Conservation (phyloP, 2,888 invertebrate genomes). For the Tetragnatha montana region DNA sequence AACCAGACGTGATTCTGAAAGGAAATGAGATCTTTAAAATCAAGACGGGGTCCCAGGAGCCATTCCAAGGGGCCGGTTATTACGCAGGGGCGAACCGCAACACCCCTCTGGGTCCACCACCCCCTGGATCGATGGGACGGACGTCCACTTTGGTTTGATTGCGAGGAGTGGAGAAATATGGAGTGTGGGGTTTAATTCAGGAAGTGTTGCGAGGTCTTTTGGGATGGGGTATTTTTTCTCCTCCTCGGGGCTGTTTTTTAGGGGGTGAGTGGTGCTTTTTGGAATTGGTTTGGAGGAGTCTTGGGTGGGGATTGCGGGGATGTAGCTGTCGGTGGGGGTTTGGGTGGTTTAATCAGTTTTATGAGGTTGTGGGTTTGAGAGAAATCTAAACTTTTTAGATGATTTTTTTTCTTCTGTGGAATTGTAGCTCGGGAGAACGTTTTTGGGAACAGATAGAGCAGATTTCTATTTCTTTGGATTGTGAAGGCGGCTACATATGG, state of each 20-base stretch:
- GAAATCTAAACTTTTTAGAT: no score
- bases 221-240: background rate
- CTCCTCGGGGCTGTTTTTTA: background rate
- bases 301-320: background rate
- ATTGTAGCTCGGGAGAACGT: no score
- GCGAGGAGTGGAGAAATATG: conserved; percentile 22
- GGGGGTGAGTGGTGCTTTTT: background rate
- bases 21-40: conserved; percentile 71
- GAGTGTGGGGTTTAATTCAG: conserved; percentile 17
- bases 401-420: no score
- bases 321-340: no score
- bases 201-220: conserved; percentile 12
- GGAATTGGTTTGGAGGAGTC: background rate
- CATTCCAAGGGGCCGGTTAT: conserved; percentile 67
- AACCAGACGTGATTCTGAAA: conserved; percentile 68
- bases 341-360: no score
- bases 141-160: conserved; percentile 69
- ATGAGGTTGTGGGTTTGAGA: no score
- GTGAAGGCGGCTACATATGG: no score
- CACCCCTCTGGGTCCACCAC: conserved; percentile 21
- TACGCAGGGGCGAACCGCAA: conserved; percentile 67
- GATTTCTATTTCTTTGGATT: no score
- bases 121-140: conserved; percentile 34
- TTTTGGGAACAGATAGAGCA: no score
- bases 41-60: conserved; percentile 58